A percentile compares a stretch with the other conserved stretches of the same genome.
phyloP scores from a whole-genome alignment of 2,113 vertebrate genomes.

The Pseudopodoces humilis region DNA sequence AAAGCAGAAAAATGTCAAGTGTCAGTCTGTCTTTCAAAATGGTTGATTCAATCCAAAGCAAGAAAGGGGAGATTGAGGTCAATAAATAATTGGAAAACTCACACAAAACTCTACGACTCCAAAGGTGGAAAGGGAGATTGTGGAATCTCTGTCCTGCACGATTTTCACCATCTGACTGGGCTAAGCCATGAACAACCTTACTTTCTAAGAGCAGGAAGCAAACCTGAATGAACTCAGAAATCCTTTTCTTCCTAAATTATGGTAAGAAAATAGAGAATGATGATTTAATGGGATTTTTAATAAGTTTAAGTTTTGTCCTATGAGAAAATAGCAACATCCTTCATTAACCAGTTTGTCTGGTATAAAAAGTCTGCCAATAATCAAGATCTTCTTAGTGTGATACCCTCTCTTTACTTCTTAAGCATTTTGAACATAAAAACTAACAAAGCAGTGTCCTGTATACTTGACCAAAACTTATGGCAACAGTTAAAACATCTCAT shows the following conservation, averaged over 20 bases:
- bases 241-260: not conserved
- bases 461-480: not conserved
- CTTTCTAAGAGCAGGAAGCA: not conserved
- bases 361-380: not conserved
- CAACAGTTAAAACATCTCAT: not conserved
- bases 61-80: not conserved
- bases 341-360: not conserved
- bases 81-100: not conserved
- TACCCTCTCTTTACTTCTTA: not conserved
- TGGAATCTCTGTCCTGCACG: not conserved
- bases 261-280: not conserved
- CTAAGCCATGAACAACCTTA: not conserved
- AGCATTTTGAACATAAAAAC: not conserved
- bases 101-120: not conserved
- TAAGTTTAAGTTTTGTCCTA: not conserved
- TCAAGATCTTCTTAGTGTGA: not conserved
- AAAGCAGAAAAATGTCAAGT: not conserved
- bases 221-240: not conserved
- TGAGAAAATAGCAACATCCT: not conserved
- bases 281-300: not conserved
- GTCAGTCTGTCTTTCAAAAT: not conserved
- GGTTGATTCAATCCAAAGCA: not conserved
- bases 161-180: not conserved
- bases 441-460: not conserved
- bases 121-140: not conserved